Conservation (phyloP, 2,797 vertebrate species). For the Cuniculus paca region DNA sequence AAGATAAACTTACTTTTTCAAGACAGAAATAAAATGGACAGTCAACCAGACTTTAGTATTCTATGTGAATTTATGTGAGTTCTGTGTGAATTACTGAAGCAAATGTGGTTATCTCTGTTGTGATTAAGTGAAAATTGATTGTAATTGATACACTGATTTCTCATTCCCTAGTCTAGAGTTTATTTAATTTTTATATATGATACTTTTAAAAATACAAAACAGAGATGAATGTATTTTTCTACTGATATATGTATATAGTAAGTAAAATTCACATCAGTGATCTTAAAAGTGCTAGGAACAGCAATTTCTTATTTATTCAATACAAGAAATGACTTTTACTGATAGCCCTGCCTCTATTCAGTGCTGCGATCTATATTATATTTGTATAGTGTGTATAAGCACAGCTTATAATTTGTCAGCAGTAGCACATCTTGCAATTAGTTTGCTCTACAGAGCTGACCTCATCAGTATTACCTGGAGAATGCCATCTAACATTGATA, state of each 20-base stretch:
- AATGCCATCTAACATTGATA: slow-evolving; percentile 59
- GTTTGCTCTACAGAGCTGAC: slow-evolving; percentile 71
- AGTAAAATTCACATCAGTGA: slow-evolving; percentile 39
- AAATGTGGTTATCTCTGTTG: background rate
- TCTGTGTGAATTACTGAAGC: background rate
- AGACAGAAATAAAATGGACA: background rate
- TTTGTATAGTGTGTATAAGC: slow-evolving; percentile 67
- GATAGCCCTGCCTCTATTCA: slow-evolving; percentile 40
- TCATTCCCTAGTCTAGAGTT: background rate
- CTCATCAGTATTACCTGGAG: slow-evolving; percentile 74
- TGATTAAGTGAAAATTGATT: slow-evolving; percentile 27
- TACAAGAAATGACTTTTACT: slow-evolving; percentile 40
- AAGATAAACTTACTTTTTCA: background rate
- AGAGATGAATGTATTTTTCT: slow-evolving; percentile 34
- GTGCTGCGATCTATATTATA: slow-evolving; percentile 40
- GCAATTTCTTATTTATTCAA: slow-evolving; percentile 40
- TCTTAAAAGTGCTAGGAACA: slow-evolving; percentile 61
- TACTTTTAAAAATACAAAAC: slow-evolving; percentile 38
- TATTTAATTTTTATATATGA: slow-evolving; percentile 32
- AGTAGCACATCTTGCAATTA: slow-evolving; percentile 76
- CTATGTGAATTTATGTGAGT: background rate
- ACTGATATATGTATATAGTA: background rate
- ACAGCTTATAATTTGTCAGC: slow-evolving; percentile 76
- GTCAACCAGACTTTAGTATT: background rate
- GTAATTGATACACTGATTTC: background rate